Conservation (phyloP, 1,140 invertebrate genomes). For the Lysiphlebus fabarum region DNA sequence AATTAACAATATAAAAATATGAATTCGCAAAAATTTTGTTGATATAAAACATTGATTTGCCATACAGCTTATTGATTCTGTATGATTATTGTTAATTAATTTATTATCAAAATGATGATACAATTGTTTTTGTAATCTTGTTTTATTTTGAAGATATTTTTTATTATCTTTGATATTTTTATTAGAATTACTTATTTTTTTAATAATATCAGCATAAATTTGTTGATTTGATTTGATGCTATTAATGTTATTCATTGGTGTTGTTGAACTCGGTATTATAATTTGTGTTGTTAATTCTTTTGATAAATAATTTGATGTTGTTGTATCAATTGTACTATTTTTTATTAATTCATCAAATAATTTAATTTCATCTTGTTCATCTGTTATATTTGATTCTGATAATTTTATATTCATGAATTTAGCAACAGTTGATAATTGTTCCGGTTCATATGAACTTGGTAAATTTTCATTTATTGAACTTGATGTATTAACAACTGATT, state of each 20-base stretch:
- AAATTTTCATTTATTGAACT: not conserved
- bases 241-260: not conserved
- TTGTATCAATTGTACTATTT: constrained; percentile 8
- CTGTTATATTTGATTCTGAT: not conserved
- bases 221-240: constrained; percentile 17
- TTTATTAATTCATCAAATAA: constrained; percentile 19
- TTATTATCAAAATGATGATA: not conserved
- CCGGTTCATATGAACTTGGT: not conserved
- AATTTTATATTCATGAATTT: not conserved
- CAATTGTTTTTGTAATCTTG: not conserved
- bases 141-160: not conserved
- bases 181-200: constrained; percentile 28
- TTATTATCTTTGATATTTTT: constrained; percentile 13
- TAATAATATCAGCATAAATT: constrained; percentile 30
- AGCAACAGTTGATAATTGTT: not conserved
- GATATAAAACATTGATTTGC: constrained; percentile 35
- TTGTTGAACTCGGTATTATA: not conserved
- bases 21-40: constrained; percentile 31
- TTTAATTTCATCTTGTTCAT: constrained; percentile 13
- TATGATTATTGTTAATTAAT: not conserved
- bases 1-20: constrained; percentile 34
- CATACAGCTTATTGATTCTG: constrained; percentile 12
- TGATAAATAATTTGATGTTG: not conserved
- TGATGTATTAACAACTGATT: constrained; percentile 12
- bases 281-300: not conserved